Base-by-base conservation (phyloP, 2,113 vertebrate species). In the Leptodactylus fuscus region DNA sequence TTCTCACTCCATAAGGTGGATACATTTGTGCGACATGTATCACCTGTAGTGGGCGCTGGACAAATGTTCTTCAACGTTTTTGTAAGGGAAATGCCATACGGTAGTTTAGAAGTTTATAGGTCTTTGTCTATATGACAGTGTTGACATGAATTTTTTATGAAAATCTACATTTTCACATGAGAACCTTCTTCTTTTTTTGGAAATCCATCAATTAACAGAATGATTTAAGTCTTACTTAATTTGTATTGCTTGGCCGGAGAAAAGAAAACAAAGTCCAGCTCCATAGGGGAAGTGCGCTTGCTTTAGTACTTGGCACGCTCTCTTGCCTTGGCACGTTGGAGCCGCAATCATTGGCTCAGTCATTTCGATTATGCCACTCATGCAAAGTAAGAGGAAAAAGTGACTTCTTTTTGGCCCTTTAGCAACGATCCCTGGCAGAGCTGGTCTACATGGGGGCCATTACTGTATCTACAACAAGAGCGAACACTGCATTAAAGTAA, bases 331-430 rank as follows among this genome's bases (percentile, higher is more conserved):
- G 71, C 71, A 48, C 41, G 27, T 15, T 12, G 11, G 11, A 74
- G n/a, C 9, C 34, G 32, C 62, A 34, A 36, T 46, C 71, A 44
- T 48, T 48, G 71, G 41, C 71, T 74, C 71, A 27, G 38, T 74
- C 71, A 27, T 74, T 46, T 74, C 48, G 71, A 74, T 74, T 74
- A 74, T 48, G 69, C 20, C 36, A 44, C 22, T 73, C 69, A 73
- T 73, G 69, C 38, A 73, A 73, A 73, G 36, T 73, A 73, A 73
- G 69, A 73, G 38, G 38, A 12, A 74, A 44, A 74, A 44, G 22
- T 12, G 15, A 74, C 41, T 27, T 67, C 32, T 20, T 12, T 74
- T 74, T n/a, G 36, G 69, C 20, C 69, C 69, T 44, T 73, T 15
- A 44, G 69, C 69, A 44, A 46, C 44, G 69, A 73, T 73, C 20